Evolutionary conservation across 2,113 vertebrate genomes (phyloP), one percentile per base, ranked within the genome.

Genomic region (Nannobrachium achirus): DNA sequence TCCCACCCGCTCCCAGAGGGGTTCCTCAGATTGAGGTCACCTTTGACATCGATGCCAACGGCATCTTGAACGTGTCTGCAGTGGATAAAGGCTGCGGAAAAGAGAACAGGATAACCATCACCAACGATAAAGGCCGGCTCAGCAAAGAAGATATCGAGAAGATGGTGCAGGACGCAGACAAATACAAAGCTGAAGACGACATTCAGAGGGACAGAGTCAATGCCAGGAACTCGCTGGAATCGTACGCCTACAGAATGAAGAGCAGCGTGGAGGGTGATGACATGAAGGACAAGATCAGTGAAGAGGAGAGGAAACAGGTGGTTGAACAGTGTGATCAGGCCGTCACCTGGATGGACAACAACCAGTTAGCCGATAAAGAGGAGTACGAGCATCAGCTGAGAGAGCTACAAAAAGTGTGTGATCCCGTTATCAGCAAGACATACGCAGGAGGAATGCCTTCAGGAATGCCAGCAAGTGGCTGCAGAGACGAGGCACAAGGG

Each of bases 41-140:
- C 49, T 96, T 96, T 94, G 94, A 0, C 96, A 96, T 83, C 92
- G 96, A 0, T 5, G 25, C 25, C 25, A 33, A 33, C 25, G 25
- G 25, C 25, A 33, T 33, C 25, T 33, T 33, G 25, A 89, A 94
- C 0, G 95, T 96, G 25, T 95, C 95, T 0, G 95, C 95, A 0
- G 95, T 96, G 50, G 95, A 96, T 84, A 96, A 95, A 41, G 95
- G 95, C 76, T 96, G 95, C 0, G 95, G 95, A 0, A 96, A 96
- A 89, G 95, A 95, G 66, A 96, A 96, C 84, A 96, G 95, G 90
- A 96, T 96, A 89, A 96, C 95, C 0, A 95, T 96, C 78, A 96
- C 95, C 0, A 96, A 96, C 0, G 95, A 96, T n/a, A 95, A 96
- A 77, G 95, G 96, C 58, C 87, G 95, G 0, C 84, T 96, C 75